phyloP scores from a whole-genome alignment of 2,888 invertebrate genomes.

The Atrina japonica region DNA sequence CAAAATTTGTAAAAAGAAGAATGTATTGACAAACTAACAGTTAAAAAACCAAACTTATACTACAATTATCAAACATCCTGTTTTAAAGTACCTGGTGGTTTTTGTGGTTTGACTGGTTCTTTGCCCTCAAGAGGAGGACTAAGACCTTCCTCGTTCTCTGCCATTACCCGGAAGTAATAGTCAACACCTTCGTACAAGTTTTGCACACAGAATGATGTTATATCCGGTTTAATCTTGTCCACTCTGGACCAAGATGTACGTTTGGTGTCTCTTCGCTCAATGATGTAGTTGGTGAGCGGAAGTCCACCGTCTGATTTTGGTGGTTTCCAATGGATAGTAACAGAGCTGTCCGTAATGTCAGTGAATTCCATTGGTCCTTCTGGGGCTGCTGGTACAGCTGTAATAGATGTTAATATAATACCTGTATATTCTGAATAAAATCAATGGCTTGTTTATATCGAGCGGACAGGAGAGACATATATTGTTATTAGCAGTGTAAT shows the following conservation, averaged over 20 bases:
- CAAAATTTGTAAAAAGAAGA: no score
- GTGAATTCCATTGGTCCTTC: conserved; percentile 65
- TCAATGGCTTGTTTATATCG: no score
- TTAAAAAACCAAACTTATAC: no score
- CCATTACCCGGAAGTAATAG: conserved; percentile 75
- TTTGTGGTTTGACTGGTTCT: conserved; percentile 66
- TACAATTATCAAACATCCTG: no score
- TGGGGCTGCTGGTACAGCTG: conserved; percentile 75
- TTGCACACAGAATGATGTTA: conserved; percentile 63
- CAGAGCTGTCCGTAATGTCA: conserved; percentile 68
- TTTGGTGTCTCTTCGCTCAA: conserved; percentile 88
- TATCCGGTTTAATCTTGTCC: conserved; percentile 62
- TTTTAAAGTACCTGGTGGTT: conserved; percentile 56
- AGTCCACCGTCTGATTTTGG: conserved; percentile 78
- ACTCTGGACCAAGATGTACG: conserved; percentile 89
- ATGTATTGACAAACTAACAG: no score
- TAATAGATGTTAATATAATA: no score
- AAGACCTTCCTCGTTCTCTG: conserved; percentile 75
- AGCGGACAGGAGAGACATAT: no score
- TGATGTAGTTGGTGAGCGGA: conserved; percentile 71
- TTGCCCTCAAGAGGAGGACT: conserved; percentile 65
- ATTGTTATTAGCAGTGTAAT: no score
- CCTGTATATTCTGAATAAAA: no score
- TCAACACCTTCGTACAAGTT: conserved; percentile 85
- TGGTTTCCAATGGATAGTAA: conserved; percentile 74